These are phyloP conservation scores for Urocyon cinereoargenteus DNA, from an alignment of 2,797 vertebrate genomes.

Conservation along the genomic window DNA sequence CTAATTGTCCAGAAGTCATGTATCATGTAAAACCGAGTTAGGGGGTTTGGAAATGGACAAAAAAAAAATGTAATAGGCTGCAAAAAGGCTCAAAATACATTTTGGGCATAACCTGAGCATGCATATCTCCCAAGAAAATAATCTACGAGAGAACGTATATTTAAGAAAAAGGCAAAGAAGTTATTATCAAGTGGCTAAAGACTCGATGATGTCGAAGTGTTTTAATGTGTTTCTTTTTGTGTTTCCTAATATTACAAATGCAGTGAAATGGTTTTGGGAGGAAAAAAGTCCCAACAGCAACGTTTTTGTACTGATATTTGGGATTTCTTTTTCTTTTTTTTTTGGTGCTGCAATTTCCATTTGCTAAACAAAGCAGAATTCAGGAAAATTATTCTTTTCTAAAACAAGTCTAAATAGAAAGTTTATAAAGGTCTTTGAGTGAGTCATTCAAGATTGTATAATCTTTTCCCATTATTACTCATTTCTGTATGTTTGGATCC, in stretches of 20 bases:
- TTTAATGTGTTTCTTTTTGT: conserved; percentile 9
- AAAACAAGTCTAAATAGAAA: conserved; percentile 67
- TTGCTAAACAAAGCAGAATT: conserved; percentile 71
- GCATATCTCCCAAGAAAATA: neutral
- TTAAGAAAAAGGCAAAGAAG: neutral
- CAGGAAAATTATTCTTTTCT: conserved; percentile 58
- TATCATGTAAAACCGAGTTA: neutral
- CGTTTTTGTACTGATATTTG: neutral
- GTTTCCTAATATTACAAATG: neutral
- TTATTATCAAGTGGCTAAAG: neutral
- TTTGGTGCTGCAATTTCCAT: neutral
- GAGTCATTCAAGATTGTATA: conserved; percentile 66
- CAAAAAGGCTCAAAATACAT: neutral
- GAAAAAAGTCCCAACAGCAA: neutral
- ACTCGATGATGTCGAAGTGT: neutral
- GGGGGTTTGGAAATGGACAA: neutral
- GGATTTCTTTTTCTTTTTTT: neutral
- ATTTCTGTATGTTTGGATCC: conserved; percentile 65
- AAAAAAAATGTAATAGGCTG: neutral
- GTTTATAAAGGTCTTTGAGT: conserved; percentile 65
- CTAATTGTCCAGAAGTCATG: conserved; percentile 8
- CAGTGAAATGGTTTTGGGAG: neutral
- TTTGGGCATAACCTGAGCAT: neutral
- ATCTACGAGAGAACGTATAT: neutral
- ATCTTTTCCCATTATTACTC: conserved; percentile 74